Conservation (phyloP, 1,140 invertebrate genomes). For the Temnothorax nylanderi region DNA sequence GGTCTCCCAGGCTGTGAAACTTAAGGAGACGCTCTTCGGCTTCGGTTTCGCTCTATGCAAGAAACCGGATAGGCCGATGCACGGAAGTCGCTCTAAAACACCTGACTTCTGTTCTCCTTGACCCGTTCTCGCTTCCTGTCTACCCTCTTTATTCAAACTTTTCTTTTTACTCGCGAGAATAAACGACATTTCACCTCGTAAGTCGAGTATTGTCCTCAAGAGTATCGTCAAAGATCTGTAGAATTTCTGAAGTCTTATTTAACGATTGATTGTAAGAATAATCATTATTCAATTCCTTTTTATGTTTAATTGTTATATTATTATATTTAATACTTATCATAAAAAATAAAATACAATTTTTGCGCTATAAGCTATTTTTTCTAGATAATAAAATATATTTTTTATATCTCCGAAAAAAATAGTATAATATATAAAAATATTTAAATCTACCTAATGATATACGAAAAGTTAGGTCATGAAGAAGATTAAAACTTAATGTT, state of each 20-base stretch:
- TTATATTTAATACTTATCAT: neutral
- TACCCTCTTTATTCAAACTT: neutral
- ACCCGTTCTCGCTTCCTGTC: conserved; percentile 14
- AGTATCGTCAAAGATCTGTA: neutral
- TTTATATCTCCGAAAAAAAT: too few relatives aligned
- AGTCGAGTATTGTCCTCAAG: neutral
- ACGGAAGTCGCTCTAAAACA: conserved; percentile 63
- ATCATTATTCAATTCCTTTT: neutral
- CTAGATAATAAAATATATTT: too few relatives aligned
- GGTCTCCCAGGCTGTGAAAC: conserved; percentile 70
- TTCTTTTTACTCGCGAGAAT: neutral
- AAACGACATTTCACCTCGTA: neutral
- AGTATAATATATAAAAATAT: too few relatives aligned
- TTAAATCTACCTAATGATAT: too few relatives aligned
- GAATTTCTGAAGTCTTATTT: neutral
- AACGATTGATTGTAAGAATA: neutral
- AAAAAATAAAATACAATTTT: too few relatives aligned
- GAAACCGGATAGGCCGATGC: conserved; percentile 70
- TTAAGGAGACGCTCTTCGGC: conserved; percentile 76
- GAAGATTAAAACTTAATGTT: neutral
- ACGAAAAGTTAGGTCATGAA: neutral
- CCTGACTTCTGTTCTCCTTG: conserved; percentile 42
- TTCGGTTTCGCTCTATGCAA: conserved; percentile 77
- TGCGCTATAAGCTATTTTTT: too few relatives aligned
- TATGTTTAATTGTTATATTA: neutral